phyloP scores from a whole-genome alignment of 2,888 invertebrate species.

The Julus scanicus region DNA sequence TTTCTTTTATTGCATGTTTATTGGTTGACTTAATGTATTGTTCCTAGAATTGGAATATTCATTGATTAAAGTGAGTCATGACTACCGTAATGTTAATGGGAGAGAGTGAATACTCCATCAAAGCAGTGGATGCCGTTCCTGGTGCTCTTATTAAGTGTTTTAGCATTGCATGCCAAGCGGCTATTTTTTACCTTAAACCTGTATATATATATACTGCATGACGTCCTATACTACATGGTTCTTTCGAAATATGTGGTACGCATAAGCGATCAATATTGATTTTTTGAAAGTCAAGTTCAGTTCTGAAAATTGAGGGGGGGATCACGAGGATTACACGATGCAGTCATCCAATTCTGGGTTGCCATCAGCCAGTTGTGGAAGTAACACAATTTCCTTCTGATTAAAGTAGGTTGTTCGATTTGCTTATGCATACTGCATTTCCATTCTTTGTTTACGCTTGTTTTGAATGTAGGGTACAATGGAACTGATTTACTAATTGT shows the following conservation, averaged over 20 bases:
- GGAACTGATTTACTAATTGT: neutral
- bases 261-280: slow-evolving; percentile 8
- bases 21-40: neutral
- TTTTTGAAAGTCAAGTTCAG: slow-evolving; percentile 31
- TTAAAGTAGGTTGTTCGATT: slow-evolving; percentile 30
- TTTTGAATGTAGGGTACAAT: neutral
- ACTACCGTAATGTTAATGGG: slow-evolving; percentile 24
- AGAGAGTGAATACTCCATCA: slow-evolving; percentile 22
- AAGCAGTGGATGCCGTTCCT: neutral
- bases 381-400: neutral
- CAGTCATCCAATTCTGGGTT: neutral
- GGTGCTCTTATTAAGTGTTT: neutral
- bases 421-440: neutral
- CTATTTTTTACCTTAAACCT: neutral
- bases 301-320: slow-evolving; percentile 5
- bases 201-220: neutral
- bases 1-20: neutral
- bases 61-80: slow-evolving; percentile 26
- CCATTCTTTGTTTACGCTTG: neutral
- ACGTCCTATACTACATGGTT: neutral
- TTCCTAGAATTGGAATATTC: slow-evolving; percentile 26
- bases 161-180: neutral
- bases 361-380: neutral
- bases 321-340: neutral
- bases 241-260: neutral